Percentiles rank a stretch among this genome's conserved stretches.
These are phyloP conservation scores for Psittacula cyanocephala DNA, from an alignment of 2,113 vertebrate species.

Conservation along the genomic window DNA sequence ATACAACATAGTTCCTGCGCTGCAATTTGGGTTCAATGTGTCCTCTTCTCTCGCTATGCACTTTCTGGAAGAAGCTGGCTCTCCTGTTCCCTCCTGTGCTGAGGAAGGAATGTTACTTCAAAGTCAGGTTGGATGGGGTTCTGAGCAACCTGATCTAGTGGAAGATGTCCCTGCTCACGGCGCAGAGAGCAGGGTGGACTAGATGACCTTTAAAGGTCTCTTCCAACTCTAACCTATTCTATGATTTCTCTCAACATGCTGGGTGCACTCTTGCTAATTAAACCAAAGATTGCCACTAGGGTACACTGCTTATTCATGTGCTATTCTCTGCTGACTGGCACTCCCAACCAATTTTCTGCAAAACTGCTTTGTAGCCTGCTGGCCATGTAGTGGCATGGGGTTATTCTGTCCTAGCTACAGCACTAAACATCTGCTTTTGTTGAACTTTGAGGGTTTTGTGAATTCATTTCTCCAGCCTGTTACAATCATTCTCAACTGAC, in stretches of 20 bases:
- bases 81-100: not conserved
- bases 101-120: not conserved
- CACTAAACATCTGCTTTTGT: not conserved
- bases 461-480: not conserved
- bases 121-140: not conserved
- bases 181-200: not conserved
- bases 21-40: not conserved
- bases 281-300: not conserved
- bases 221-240: not conserved
- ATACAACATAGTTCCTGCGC: not conserved
- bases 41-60: not conserved
- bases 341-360: not conserved
- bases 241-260: not conserved
- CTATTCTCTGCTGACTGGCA: not conserved
- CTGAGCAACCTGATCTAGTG: too few relatives aligned
- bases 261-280: not conserved
- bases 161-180: not conserved
- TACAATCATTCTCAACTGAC: not conserved
- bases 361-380: not conserved
- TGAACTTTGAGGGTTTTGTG: not conserved
- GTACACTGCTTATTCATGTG: too few relatives aligned
- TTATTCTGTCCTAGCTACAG: not conserved
- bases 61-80: not conserved
- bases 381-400: not conserved
- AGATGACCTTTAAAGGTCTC: not conserved